Base-by-base conservation (phyloP, 2,113 vertebrate species). In the Percopsis transmontana region DNA sequence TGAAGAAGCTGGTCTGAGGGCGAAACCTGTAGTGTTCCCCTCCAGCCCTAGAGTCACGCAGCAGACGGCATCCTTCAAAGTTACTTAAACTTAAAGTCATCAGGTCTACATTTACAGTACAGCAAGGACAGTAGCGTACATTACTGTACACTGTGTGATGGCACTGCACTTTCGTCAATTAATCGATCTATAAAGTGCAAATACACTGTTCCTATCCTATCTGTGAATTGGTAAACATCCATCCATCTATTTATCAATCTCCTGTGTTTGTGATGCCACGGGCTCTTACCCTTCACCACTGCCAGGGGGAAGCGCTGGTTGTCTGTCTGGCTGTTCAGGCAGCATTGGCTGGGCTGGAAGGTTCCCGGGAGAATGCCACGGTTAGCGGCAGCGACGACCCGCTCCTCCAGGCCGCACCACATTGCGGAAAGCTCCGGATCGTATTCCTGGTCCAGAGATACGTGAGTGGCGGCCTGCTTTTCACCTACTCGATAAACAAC, bases 361-460 rank as follows among this genome's bases (percentile, higher is more conserved):
- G 58, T 91, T 14, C 70, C 41, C 11, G 96, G 95, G 47, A 94
- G 42, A 5, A 84, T 51, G 44, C 96, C 96, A 70, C 90, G 91
- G 80, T 97, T 96, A 62, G 91, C 88, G 12, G 94, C 85, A 41
- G 94, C 89, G 47, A 95, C 96, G 58, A 95, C 91, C 79, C 94
- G 95, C 58, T 98, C 96, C 80, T 99, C 97, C 12, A 99, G 93
- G 40, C 95, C 92, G 62, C 88, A 90, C 97, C 97, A 99, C 68
- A 98, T 93, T 2, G 93, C 91, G 2, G 95, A 94, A n/a, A 92
- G 92, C 8, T 96, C 95, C 0, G 81, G 91, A 72, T 98, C 97
- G 74, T 94, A 98, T 70, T 98, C 97, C 81, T 99, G 97, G 85
- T 99, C 97, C 79, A 99, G 89, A 58, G 95, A 97, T 11, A 99